Evolutionary conservation across 2,797 vertebrate species (phyloP).

Genomic region (Spea hammondii): DNA sequence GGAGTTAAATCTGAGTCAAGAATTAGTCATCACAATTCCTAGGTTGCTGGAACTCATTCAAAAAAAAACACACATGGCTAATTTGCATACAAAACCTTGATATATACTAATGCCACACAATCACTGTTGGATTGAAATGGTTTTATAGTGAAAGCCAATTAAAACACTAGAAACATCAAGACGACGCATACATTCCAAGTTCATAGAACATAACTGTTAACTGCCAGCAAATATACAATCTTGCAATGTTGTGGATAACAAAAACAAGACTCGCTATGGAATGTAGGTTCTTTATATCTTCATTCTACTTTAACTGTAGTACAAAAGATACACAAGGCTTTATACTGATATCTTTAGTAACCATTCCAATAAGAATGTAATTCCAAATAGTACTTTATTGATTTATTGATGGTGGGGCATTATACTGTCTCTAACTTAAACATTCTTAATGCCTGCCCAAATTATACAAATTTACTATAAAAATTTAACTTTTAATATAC

Average conservation of each 20-base stretch:
- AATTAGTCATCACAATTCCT: slow-evolving; percentile 29
- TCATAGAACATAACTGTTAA: not conserved
- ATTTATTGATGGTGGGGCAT: too few species aligned
- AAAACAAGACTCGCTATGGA: not conserved
- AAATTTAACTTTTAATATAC: too few species aligned
- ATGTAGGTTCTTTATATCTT: not conserved
- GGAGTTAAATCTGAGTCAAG: slow-evolving; percentile 7
- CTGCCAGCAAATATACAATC: slow-evolving; percentile 1
- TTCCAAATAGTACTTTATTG: too few species aligned
- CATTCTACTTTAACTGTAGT: too few species aligned
- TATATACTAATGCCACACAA: not conserved
- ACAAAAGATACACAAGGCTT: too few species aligned
- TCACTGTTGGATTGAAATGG: not conserved
- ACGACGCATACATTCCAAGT: not conserved
- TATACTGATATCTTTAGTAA: too few species aligned
- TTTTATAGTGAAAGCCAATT: slow-evolving; percentile 2
- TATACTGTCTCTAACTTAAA: too few species aligned
- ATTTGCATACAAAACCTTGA: slow-evolving; percentile 34
- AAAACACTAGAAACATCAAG: not conserved
- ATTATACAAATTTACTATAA: too few species aligned
- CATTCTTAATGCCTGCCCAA: too few species aligned
- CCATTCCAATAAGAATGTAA: too few species aligned
- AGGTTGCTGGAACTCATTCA: slow-evolving; percentile 13
- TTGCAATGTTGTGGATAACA: not conserved
- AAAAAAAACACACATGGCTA: slow-evolving; percentile 40